phyloP scores from a whole-genome alignment of 2,888 invertebrate genomes.

The Thyatira batis region DNA sequence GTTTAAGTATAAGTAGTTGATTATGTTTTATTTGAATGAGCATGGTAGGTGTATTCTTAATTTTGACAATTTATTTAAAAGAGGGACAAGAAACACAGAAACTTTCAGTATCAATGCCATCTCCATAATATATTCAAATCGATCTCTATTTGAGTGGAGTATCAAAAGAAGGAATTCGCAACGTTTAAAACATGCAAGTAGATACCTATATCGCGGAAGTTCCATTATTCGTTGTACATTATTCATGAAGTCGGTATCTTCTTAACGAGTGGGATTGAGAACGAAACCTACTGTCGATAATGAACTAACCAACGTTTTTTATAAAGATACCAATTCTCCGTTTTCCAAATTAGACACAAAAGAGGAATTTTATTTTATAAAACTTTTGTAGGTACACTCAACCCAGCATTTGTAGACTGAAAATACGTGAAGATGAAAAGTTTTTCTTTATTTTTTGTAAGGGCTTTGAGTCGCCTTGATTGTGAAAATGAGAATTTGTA shows the following conservation, averaged over 20 bases:
- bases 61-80: not conserved
- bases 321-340: slow-evolving; percentile 55
- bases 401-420: not conserved
- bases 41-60: no score
- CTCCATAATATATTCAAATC: slow-evolving; percentile 50
- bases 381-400: not conserved
- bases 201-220: slow-evolving; percentile 58
- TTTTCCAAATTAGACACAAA: slow-evolving; percentile 41
- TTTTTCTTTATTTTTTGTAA: no score
- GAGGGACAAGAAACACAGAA: slow-evolving; percentile 1
- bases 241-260: slow-evolving; percentile 73
- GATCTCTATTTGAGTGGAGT: slow-evolving; percentile 40
- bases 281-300: slow-evolving; percentile 68
- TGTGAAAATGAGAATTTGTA: not conserved
- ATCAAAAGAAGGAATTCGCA: slow-evolving; percentile 65
- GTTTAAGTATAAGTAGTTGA: no score
- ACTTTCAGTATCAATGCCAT: not conserved
- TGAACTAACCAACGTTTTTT: slow-evolving; percentile 66
- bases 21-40: no score
- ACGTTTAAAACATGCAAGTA: slow-evolving; percentile 72
- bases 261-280: slow-evolving; percentile 73
- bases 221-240: slow-evolving; percentile 74
- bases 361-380: not conserved
- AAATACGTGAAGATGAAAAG: not conserved
- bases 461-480: not conserved